A percentile compares a stretch with the other conserved stretches of the same genome.
Conservation (phyloP, 2,797 vertebrate species). For the Enteromius fasciolatus region DNA sequence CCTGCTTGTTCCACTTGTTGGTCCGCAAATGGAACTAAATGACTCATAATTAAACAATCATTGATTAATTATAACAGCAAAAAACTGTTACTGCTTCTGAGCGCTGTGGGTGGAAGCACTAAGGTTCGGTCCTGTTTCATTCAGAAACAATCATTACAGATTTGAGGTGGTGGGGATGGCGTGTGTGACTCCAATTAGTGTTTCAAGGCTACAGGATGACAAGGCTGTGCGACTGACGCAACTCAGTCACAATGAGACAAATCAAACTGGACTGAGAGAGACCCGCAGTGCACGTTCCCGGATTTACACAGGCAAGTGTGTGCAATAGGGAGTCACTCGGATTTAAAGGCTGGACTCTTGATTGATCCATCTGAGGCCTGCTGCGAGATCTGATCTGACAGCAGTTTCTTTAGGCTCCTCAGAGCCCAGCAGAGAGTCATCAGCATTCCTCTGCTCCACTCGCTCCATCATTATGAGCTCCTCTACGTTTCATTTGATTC, state of each 20-base stretch:
- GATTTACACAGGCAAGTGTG: conserved; percentile 37
- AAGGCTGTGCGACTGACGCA: neutral
- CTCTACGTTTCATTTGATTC: conserved; percentile 44
- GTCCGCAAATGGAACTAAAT: conserved; percentile 14
- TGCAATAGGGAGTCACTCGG: conserved; percentile 34
- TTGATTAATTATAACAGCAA: neutral
- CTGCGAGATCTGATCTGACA: conserved; percentile 40
- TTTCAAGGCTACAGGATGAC: conserved; percentile 4
- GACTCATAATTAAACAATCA: conserved; percentile 17
- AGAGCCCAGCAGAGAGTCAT: conserved; percentile 27
- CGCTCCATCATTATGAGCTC: conserved; percentile 45
- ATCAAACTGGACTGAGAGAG: conserved; percentile 41
- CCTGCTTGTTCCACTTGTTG: neutral
- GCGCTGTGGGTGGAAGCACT: neutral
- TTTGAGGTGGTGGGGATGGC: no score
- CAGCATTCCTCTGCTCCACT: conserved; percentile 30
- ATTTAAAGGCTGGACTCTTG: conserved; percentile 33
- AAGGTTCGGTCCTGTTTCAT: neutral
- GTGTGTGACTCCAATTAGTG: neutral
- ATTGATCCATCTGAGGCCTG: conserved; percentile 41
- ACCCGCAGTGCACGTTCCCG: neutral
- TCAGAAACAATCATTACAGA: conserved; percentile 2
- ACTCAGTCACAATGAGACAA: conserved; percentile 28
- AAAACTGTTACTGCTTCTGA: neutral
- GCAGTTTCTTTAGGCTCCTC: conserved; percentile 40